Conservation (phyloP, 2,888 invertebrate species). For the Tenthredo mesomela region DNA sequence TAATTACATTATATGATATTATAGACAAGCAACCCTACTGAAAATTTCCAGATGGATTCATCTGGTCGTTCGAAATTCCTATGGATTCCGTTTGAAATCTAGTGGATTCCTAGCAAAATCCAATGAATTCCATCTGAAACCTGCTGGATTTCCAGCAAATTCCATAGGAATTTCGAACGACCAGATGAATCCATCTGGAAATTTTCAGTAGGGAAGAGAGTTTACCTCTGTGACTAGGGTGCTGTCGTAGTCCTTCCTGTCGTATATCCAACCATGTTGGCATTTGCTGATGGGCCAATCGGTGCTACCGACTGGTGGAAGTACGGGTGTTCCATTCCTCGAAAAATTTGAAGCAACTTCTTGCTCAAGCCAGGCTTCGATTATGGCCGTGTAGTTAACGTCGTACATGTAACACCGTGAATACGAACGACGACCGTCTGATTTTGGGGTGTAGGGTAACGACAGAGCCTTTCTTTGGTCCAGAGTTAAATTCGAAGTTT, state of each 20-base stretch:
- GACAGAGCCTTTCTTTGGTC: constrained; percentile 80
- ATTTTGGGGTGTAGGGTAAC: constrained; percentile 77
- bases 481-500: constrained; percentile 78
- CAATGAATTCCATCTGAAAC: too few species aligned
- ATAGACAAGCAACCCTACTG: constrained; percentile 28
- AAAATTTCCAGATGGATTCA: too few species aligned
- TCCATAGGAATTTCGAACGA: too few species aligned
- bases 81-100: too few species aligned
- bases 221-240: constrained; percentile 85
- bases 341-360: constrained; percentile 52
- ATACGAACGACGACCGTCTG: constrained; percentile 77
- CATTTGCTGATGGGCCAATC: constrained; percentile 79
- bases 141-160: too few species aligned
- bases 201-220: too few species aligned
- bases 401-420: constrained; percentile 80
- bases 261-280: constrained; percentile 82
- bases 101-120: too few species aligned
- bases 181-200: too few species aligned
- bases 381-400: constrained; percentile 78
- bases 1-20: neutral
- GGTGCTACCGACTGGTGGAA: constrained; percentile 73
- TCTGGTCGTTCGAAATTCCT: too few species aligned
- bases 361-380: constrained; percentile 70
- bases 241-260: constrained; percentile 81
- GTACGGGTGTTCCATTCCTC: constrained; percentile 62